Percentiles rank a stretch among this genome's conserved stretches.
Conservation (phyloP, 2,888 invertebrate genomes). For the Calliopum simillimum region DNA sequence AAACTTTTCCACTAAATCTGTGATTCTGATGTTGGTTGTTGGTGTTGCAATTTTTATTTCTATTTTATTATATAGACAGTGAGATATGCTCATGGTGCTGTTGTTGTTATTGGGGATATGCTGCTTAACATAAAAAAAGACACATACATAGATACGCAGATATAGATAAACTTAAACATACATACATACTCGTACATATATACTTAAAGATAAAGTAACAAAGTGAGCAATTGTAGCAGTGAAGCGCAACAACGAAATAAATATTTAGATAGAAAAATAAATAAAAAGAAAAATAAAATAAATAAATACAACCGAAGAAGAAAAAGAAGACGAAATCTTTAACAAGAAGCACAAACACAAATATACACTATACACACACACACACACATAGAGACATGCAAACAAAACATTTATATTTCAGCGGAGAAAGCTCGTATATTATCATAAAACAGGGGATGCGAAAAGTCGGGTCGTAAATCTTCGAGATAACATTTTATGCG, state of each 20-base stretch:
- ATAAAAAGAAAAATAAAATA: conserved; percentile 31
- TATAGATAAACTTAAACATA: conserved; percentile 16
- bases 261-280: conserved; percentile 47
- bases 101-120: too few relatives aligned
- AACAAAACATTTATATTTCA: conserved; percentile 63
- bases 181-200: background rate
- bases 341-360: conserved; percentile 25
- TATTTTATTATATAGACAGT: conserved; percentile 10
- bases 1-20: conserved; percentile 2
- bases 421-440: conserved; percentile 68
- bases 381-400: conserved; percentile 55
- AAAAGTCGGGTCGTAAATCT: conserved; percentile 69
- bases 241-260: conserved; percentile 59
- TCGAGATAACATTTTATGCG: conserved; percentile 69
- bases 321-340: background rate
- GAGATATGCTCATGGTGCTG: too few relatives aligned
- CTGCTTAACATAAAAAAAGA: background rate
- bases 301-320: conserved; percentile 9
- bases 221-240: conserved; percentile 56
- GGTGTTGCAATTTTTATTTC: conserved; percentile 18
- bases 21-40: background rate
- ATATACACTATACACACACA: conserved; percentile 41
- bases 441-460: conserved; percentile 67
- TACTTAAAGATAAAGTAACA: conserved; percentile 30
- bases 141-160: conserved; percentile 15